Evolutionary conservation across 2,113 vertebrate species (phyloP).

Genomic region (Scortum barcoo): DNA sequence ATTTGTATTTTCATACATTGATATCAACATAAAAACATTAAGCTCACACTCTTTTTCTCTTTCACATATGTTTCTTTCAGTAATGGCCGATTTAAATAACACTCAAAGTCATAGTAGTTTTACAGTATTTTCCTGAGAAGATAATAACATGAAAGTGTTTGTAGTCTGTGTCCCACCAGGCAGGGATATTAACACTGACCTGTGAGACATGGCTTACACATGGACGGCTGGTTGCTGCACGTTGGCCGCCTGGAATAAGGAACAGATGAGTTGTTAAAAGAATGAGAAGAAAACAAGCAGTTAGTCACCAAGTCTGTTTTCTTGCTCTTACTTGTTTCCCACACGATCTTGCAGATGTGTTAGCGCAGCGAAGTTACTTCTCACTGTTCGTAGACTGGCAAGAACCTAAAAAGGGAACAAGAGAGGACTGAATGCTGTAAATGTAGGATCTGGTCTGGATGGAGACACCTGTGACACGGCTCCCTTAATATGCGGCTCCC

Average conservation of each 20-base stretch:
- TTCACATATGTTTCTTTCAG: too few relatives aligned
- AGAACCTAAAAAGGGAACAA: slow-evolving; percentile 85
- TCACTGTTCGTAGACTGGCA: slow-evolving; percentile 92
- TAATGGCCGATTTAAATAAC: neutral
- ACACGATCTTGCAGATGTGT: slow-evolving; percentile 87
- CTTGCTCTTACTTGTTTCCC: slow-evolving; percentile 68
- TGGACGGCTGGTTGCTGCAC: slow-evolving; percentile 76
- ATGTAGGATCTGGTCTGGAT: neutral
- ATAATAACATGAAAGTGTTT: neutral
- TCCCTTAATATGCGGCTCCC: neutral
- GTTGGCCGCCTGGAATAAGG: slow-evolving; percentile 79
- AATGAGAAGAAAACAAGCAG: slow-evolving; percentile 6
- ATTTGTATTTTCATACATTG: neutral
- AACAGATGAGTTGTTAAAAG: slow-evolving; percentile 7
- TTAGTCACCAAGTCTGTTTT: neutral
- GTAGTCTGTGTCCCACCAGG: neutral
- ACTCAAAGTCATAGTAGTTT: neutral
- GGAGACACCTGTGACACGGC: neutral
- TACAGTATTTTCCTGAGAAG: neutral
- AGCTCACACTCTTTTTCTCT: neutral
- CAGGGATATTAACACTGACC: slow-evolving; percentile 82
- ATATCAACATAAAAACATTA: neutral
- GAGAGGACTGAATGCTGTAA: neutral
- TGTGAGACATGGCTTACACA: slow-evolving; percentile 82
- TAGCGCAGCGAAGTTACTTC: slow-evolving; percentile 88